Evolutionary conservation across 23 tunicate species (phyloP).

Genomic region (Styela clava): DNA sequence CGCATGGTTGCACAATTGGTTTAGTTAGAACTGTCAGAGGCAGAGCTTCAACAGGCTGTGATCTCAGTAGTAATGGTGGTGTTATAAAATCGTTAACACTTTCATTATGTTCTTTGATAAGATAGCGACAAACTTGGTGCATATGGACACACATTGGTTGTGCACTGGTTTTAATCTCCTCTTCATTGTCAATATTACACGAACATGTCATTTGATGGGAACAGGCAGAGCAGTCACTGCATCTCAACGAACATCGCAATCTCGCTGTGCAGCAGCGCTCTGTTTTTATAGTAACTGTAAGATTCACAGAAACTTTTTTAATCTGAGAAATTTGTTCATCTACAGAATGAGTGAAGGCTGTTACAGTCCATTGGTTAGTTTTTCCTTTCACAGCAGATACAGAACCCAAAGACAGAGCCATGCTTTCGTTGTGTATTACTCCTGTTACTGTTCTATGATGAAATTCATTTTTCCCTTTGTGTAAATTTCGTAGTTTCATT

Average conservation of each 20-base stretch:
- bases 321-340: conserved; percentile 23
- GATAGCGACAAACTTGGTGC: conserved; percentile 59
- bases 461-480: conserved; percentile 41
- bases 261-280: conserved; percentile 52
- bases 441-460: conserved; percentile 29
- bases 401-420: conserved; percentile 13
- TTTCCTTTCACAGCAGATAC: conserved; percentile 26
- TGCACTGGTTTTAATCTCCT: neutral
- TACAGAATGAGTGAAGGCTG: conserved; percentile 12
- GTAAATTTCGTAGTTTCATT: conserved; percentile 45
- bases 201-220: conserved; percentile 82
- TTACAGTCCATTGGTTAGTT: neutral
- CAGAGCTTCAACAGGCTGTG: neutral
- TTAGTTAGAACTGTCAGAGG: no score
- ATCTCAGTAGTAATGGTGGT: neutral
- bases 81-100: neutral
- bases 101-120: conserved; percentile 19
- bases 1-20: neutral
- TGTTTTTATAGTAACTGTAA: conserved; percentile 33
- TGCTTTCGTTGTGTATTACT: conserved; percentile 37
- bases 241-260: conserved; percentile 61
- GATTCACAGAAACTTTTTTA: conserved; percentile 39
- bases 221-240: conserved; percentile 66
- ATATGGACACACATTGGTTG: conserved; percentile 54
- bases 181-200: no score